Percentiles rank a stretch among this genome's conserved stretches.
Conservation (phyloP, 2,113 vertebrate species). For the Noturus placidus region DNA sequence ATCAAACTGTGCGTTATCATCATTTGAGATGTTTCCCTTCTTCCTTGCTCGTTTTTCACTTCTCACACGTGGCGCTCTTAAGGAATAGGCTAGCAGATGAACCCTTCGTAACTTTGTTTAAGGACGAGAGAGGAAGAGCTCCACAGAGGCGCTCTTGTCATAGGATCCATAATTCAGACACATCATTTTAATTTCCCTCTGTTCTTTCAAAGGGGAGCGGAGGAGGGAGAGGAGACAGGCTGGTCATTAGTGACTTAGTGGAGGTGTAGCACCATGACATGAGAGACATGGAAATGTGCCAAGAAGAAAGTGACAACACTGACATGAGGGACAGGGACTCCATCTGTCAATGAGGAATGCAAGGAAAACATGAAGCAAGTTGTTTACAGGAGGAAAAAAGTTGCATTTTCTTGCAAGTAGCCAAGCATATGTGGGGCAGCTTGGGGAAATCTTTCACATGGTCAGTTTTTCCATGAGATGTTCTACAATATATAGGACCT, state of each 20-base stretch:
- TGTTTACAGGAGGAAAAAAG: conserved; percentile 62
- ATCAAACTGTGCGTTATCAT: conserved; percentile 80
- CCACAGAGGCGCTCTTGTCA: conserved; percentile 73
- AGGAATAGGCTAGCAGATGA: conserved; percentile 70
- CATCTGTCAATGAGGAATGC: conserved; percentile 54
- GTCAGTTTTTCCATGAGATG: not conserved
- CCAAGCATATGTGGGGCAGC: not conserved
- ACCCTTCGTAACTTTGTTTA: conserved; percentile 66
- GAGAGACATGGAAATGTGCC: conserved; percentile 68
- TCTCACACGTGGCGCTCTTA: conserved; percentile 55
- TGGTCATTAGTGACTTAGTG: conserved; percentile 76
- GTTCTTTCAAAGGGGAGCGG: conserved; percentile 77
- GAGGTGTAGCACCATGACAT: conserved; percentile 65
- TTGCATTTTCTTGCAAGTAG: conserved; percentile 1
- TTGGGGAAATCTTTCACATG: not conserved
- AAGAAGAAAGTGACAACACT: conserved; percentile 62
- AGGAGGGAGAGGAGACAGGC: conserved; percentile 66
- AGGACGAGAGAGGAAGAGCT: conserved; percentile 58
- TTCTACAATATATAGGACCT: not conserved
- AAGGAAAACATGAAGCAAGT: conserved; percentile 49
- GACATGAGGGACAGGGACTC: conserved; percentile 52
- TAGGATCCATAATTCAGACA: conserved; percentile 81
- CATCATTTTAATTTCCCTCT: conserved; percentile 83
- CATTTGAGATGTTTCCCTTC: conserved; percentile 72
- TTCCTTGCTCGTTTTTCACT: conserved; percentile 41